These are phyloP conservation scores for Sycobia sp. DNA, from an alignment of 1,140 invertebrate genomes.

Conservation along the genomic window DNA sequence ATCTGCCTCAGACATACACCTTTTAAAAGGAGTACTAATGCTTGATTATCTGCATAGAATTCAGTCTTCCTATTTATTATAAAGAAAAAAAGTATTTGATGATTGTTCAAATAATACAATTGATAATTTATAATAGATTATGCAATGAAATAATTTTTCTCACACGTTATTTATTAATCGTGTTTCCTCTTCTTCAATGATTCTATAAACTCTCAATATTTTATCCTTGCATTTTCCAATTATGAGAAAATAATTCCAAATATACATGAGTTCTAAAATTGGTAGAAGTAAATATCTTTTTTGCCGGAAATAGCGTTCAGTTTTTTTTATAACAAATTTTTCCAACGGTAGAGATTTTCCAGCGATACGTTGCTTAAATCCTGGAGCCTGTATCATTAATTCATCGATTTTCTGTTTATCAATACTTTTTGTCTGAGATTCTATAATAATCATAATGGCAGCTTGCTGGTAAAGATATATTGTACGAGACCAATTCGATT, in stretches of 20 bases:
- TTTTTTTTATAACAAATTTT: conserved; percentile 90
- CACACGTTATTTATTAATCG: conserved; percentile 49
- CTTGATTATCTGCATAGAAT: conserved; percentile 78
- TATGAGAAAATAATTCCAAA: conserved; percentile 93
- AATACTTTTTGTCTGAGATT: conserved; percentile 62
- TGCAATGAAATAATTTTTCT: too few relatives aligned
- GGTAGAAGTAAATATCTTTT: conserved; percentile 78
- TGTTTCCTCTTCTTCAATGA: conserved; percentile 71
- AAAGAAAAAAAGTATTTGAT: too few relatives aligned
- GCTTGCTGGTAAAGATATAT: conserved; percentile 91
- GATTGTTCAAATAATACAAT: too few relatives aligned
- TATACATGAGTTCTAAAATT: conserved; percentile 85
- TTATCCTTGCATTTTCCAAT: conserved; percentile 74
- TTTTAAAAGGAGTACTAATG: conserved; percentile 77
- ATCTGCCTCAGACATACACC: conserved; percentile 83
- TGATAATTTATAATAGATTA: too few relatives aligned
- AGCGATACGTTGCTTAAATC: conserved; percentile 86
- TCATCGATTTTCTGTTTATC: conserved; percentile 62
- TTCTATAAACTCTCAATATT: conserved; percentile 73
- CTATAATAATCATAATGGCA: conserved; percentile 77
- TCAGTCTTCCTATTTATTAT: conserved; percentile 57
- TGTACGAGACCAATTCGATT: conserved; percentile 90
- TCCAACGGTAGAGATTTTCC: conserved; percentile 97
- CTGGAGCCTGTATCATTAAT: conserved; percentile 76
- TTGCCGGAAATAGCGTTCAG: conserved; percentile 78